Base-by-base conservation (phyloP, 2,888 invertebrate species). In the Strigamia maritima region DNA sequence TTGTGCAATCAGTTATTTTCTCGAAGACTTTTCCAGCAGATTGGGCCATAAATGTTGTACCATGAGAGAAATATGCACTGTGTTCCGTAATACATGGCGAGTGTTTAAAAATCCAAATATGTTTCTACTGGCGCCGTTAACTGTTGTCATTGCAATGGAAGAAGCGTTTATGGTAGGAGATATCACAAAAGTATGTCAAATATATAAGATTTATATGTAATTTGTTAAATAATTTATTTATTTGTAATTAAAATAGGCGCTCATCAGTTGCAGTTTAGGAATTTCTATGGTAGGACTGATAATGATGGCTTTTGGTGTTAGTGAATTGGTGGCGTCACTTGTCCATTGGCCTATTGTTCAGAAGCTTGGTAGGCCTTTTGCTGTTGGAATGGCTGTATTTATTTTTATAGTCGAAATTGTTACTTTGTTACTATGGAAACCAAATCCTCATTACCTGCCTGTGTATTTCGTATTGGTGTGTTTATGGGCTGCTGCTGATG, bases 261-360 rank as follows among this genome's bases (percentile, higher is more conserved):
- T 31, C n/a, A 35, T 75, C 16, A 75, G 35, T 75, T 75, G 75
- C 75, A 31, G 31, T 35, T 35, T 26, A 4, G 75, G 75, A n/a
- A 75, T 75, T 26, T 28, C 75, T n/a, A 31, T 31, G 31, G 75
- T 75, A 12, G 75, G 75, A 75, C 26, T 31, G n/a, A 24, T 75
- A n/a, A 75, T 75, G 75, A 24, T 75, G 28, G 75, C 75, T 75
- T 75, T 26, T 75, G 75, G 75, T n/a, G 26, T 75, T 75, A 35
- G 8, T 6, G 12, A 75, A 26, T 3, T 75, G 10, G 7, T 26
- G n/a, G 28, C 26, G n/a, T 75, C 75, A 6, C 75, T 75, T 35
- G 35, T 4, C 2, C 75, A 75, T 28, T 75, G 75, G 75, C 75
- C 35, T 16, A 16, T 75, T 14, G 75, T 75, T 22, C 19, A 28